These are phyloP conservation scores for Ophiothrix spiculata DNA, from an alignment of 35 echinoderm and acorn worm genomes.

Conservation along the genomic window DNA sequence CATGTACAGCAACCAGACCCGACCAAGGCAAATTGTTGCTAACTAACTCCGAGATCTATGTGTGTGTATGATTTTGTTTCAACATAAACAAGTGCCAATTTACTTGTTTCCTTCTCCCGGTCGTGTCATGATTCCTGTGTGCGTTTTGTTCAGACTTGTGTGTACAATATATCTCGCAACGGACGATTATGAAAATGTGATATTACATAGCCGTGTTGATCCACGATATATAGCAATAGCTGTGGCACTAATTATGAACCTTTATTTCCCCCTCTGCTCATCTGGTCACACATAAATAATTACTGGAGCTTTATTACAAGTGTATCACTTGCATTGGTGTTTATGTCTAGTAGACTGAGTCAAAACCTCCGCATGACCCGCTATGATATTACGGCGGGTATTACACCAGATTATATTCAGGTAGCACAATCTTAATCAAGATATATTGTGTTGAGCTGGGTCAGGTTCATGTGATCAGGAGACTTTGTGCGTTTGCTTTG, in stretches of 20 bases:
- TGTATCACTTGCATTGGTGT: background rate
- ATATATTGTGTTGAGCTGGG: too few relatives aligned
- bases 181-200: background rate
- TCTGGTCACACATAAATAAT: slow-evolving; percentile 2
- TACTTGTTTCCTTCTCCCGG: background rate
- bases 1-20: too few relatives aligned
- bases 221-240: too few relatives aligned
- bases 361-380: background rate
- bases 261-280: background rate
- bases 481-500: too few relatives aligned
- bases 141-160: too few relatives aligned
- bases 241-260: slow-evolving; percentile 2
- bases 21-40: too few relatives aligned
- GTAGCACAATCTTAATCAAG: too few relatives aligned
- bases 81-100: background rate
- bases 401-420: background rate
- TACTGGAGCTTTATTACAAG: slow-evolving; percentile 1
- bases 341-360: background rate
- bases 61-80: background rate
- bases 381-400: too few relatives aligned
- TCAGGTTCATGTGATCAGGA: too few relatives aligned
- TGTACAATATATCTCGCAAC: background rate
- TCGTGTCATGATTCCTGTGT: background rate
- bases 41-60: too few relatives aligned
- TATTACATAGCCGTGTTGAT: too few relatives aligned